These are phyloP conservation scores for Periparus ater DNA, from an alignment of 2,797 vertebrate genomes.

Conservation along the genomic window DNA sequence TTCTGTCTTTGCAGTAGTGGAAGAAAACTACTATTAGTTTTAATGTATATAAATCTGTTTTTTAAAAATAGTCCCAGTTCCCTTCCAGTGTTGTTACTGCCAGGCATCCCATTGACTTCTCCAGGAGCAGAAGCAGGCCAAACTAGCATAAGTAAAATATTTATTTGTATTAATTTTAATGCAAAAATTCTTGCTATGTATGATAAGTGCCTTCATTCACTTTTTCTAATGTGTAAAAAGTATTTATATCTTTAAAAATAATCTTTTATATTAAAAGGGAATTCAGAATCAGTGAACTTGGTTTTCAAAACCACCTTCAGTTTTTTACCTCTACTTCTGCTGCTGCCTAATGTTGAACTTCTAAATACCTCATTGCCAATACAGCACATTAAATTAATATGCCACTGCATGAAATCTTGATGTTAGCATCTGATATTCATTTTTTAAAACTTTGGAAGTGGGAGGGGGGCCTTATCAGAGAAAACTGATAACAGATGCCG, in stretches of 20 bases:
- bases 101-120: not conserved
- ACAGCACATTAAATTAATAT: constrained; percentile 45
- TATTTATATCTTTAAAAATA: constrained; percentile 71
- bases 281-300: constrained; percentile 64
- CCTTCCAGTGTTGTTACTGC: not conserved
- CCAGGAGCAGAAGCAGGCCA: not conserved
- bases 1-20: constrained; percentile 65
- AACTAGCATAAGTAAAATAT: constrained; percentile 48
- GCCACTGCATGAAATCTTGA: constrained; percentile 27
- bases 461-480: not conserved
- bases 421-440: constrained; percentile 18
- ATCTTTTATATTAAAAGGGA: constrained; percentile 81
- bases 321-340: constrained; percentile 64
- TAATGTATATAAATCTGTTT: not conserved
- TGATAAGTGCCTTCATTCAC: constrained; percentile 63
- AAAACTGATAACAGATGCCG: not conserved
- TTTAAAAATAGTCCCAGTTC: not conserved
- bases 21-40: constrained; percentile 43
- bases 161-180: constrained; percentile 65
- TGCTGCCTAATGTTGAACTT: constrained; percentile 57
- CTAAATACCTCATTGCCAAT: constrained; percentile 63
- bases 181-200: constrained; percentile 22
- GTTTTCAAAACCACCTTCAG: constrained; percentile 70
- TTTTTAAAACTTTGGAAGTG: constrained; percentile 7
- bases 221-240: constrained; percentile 68